These are phyloP conservation scores for Arothron firmamentum DNA, from an alignment of 2,113 vertebrate genomes.

Conservation along the genomic window DNA sequence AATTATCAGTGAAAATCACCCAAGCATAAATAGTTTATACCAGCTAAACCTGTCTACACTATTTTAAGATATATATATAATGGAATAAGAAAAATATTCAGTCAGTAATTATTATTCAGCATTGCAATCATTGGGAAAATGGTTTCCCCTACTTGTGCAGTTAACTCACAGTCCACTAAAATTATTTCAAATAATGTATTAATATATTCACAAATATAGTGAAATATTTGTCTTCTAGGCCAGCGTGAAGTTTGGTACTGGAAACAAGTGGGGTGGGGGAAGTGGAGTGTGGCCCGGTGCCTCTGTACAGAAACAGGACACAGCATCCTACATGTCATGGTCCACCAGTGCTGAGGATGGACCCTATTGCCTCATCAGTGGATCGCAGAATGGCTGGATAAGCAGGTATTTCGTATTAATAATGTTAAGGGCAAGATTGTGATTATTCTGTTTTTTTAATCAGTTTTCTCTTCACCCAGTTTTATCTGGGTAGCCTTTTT, in stretches of 20 bases:
- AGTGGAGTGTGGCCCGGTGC: conserved; percentile 15
- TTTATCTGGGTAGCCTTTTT: background rate
- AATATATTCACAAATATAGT: too few species aligned
- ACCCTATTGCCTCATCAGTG: conserved; percentile 44
- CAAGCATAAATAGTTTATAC: too few species aligned
- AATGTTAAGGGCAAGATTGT: background rate
- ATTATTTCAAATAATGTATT: too few species aligned
- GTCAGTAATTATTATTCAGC: too few species aligned
- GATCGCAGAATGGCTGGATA: conserved; percentile 37
- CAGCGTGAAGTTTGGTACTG: conserved; percentile 29
- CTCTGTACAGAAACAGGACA: conserved; percentile 39
- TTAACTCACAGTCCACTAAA: too few species aligned
- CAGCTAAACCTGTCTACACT: too few species aligned
- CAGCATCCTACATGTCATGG: conserved; percentile 51
- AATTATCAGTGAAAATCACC: too few species aligned
- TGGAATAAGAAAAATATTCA: too few species aligned
- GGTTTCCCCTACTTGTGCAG: too few species aligned
- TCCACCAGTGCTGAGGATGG: conserved; percentile 51
- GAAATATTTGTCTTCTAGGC: conserved; percentile 42
- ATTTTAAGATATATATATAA: too few species aligned
- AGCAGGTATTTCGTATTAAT: conserved; percentile 53
- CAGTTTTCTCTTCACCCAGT: background rate
- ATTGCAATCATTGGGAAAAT: too few species aligned
- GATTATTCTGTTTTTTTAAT: background rate
- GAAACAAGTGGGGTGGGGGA: conserved; percentile 12